Conservation (phyloP, 2,113 vertebrate genomes). For the Stercorarius parasiticus region DNA sequence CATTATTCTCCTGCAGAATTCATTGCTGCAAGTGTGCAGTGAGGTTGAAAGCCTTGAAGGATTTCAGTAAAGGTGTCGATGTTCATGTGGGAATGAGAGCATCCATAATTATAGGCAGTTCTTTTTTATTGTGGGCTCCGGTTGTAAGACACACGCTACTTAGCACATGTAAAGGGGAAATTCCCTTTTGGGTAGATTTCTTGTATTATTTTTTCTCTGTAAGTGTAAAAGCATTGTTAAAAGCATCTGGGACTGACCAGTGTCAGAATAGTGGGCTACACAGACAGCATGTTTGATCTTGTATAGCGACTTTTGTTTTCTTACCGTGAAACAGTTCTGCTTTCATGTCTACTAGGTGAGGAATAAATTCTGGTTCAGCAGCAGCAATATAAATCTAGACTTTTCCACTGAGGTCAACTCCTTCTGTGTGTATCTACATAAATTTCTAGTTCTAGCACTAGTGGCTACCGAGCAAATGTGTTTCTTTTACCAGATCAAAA, state of each 20-base stretch:
- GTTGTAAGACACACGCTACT: background rate
- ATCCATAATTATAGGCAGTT: background rate
- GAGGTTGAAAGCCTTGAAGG: background rate
- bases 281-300: fast-evolving
- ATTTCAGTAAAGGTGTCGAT: background rate
- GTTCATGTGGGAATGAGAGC: background rate
- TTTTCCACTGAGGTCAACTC: background rate
- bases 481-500: background rate
- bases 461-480: background rate
- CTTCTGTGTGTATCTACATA: background rate
- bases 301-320: fast-evolving
- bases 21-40: background rate
- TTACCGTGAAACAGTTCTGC: background rate
- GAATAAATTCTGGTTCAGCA: background rate
- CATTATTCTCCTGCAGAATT: background rate
- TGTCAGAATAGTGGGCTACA: background rate
- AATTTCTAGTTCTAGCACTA: background rate
- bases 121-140: fast-evolving
- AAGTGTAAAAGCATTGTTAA: background rate
- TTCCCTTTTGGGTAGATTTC: background rate
- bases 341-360: background rate
- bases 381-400: background rate
- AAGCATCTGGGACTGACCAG: background rate
- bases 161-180: background rate
- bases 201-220: background rate